A percentile compares a stretch with the other conserved stretches of the same genome.
Evolutionary conservation across 2,888 invertebrate species (phyloP).

Genomic region (Trilocha varians): DNA sequence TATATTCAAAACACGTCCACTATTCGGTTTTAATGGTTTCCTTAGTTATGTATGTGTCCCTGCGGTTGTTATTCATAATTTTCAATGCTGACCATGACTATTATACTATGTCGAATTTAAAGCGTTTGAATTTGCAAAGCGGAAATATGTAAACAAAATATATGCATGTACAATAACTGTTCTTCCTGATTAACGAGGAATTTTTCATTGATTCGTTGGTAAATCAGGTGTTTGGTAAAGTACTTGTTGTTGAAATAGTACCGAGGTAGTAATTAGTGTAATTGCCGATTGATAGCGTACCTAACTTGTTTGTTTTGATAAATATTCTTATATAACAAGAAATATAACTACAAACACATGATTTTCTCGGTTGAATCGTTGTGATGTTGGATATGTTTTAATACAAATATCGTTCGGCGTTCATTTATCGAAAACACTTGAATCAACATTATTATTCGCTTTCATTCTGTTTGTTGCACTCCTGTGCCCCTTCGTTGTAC

Average conservation of each 20-base stretch:
- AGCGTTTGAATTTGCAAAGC: too few species aligned
- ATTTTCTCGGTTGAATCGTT: background rate
- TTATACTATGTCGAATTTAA: background rate
- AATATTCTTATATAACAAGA: background rate
- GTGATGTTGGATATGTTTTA: background rate
- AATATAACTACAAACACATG: background rate
- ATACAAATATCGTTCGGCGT: background rate
- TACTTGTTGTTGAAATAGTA: too few species aligned
- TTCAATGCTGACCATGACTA: too few species aligned
- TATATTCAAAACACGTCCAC: conserved; percentile 6
- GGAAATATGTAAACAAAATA: too few species aligned
- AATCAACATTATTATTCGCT: background rate
- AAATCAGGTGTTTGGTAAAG: too few species aligned
- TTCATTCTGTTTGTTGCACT: background rate
- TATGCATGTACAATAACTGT: too few species aligned
- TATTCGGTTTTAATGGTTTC: background rate
- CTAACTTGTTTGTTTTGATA: background rate
- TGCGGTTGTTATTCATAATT: background rate
- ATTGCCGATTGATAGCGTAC: background rate
- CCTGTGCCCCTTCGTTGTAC: background rate
- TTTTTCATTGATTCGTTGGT: too few species aligned
- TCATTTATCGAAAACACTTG: background rate
- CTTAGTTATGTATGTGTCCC: background rate
- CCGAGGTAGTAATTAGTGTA: too few species aligned
- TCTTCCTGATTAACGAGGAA: too few species aligned